Percentiles rank a stretch among this genome's conserved stretches.
Conservation (phyloP, 2,888 invertebrate genomes). For the Rugalucina vietnamica region DNA sequence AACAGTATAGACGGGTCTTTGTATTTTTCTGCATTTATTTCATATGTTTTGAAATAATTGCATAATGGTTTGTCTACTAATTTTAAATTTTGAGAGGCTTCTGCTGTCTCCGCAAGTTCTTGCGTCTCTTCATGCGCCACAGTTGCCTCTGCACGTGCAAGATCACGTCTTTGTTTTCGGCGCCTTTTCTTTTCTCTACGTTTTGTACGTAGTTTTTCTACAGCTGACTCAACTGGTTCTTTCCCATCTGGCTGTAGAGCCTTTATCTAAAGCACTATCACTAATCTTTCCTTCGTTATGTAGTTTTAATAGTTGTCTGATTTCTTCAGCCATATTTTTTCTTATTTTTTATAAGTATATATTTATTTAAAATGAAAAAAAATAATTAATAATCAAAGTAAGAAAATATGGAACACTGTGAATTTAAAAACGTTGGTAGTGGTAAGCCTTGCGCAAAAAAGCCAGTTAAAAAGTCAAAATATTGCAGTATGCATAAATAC, state of each 20-base stretch:
- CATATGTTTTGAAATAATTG: slow-evolving; percentile 40
- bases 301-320: no score
- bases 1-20: slow-evolving; percentile 36
- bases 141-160: background rate
- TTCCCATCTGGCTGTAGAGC: background rate
- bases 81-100: background rate
- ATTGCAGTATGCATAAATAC: no score
- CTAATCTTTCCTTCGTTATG: background rate
- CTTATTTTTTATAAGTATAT: no score
- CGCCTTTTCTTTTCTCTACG: background rate
- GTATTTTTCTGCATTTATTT: slow-evolving; percentile 17
- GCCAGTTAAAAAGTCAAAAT: no score
- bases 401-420: no score
- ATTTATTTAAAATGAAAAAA: no score
- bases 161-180: background rate
- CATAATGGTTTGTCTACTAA: slow-evolving; percentile 27
- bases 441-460: no score
- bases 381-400: no score
- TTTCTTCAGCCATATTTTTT: no score
- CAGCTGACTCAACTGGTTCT: background rate
- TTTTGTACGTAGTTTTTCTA: background rate
- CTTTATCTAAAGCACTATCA: background rate
- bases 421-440: no score
- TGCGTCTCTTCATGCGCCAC: background rate
- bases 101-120: background rate